Evolutionary conservation across 2,888 invertebrate species (phyloP).

Genomic region (Seira musarum): DNA sequence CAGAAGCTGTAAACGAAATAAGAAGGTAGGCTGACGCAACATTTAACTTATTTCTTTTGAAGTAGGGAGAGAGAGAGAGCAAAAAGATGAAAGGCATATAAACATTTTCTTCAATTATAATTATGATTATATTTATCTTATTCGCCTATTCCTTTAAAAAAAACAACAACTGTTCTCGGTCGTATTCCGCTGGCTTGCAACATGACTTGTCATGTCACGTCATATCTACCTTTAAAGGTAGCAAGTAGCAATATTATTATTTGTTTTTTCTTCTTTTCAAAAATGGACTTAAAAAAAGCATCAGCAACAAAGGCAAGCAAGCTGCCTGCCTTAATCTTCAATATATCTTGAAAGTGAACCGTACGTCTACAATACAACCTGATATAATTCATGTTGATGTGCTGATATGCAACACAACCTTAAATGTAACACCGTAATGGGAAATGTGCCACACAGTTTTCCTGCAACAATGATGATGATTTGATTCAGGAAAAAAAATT

Average conservation of each 20-base stretch:
- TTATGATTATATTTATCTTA: neutral
- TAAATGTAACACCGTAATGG: no score
- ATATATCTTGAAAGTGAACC: neutral
- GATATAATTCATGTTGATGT: no score
- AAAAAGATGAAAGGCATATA: neutral
- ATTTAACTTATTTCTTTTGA: neutral
- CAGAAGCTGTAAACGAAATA: constrained; percentile 17
- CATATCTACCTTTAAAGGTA: neutral
- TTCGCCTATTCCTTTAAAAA: neutral
- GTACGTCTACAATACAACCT: constrained; percentile 2
- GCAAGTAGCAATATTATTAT: neutral
- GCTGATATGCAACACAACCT: constrained; percentile 11
- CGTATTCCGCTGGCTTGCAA: neutral
- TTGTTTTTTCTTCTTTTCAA: neutral
- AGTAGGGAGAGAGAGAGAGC: no score
- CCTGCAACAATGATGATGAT: neutral
- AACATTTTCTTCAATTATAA: neutral
- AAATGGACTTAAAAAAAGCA: neutral
- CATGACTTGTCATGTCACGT: neutral
- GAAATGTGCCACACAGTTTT: constrained; percentile 1
- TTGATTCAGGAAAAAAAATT: constrained; percentile 13
- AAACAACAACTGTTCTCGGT: neutral
- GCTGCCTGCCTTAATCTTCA: neutral
- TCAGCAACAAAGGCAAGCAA: no score
- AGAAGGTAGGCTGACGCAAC: constrained; percentile 11